A percentile compares a stretch with the other conserved stretches of the same genome.
Conservation (phyloP, 2,797 vertebrate genomes). For the Peromyscus eremicus region DNA sequence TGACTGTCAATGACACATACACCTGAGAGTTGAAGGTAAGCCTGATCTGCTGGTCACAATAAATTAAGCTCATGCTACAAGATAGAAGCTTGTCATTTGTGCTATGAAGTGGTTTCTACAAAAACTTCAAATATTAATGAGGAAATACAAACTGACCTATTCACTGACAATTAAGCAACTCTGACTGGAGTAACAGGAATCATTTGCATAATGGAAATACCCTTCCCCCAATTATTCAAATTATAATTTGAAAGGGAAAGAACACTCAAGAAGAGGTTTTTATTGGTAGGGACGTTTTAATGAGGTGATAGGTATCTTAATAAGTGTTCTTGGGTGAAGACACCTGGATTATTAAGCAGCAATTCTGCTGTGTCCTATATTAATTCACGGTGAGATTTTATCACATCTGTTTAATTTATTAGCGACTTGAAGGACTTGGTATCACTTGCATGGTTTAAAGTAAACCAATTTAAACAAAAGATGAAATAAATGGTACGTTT, state of each 20-base stretch:
- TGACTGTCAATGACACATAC: neutral
- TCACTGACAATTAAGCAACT: constrained; percentile 73
- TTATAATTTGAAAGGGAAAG: constrained; percentile 66
- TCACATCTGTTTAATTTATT: constrained; percentile 77
- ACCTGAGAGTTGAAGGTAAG: constrained; percentile 13
- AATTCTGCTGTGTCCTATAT: constrained; percentile 74
- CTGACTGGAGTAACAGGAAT: constrained; percentile 44
- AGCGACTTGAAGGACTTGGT: constrained; percentile 74
- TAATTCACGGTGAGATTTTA: constrained; percentile 80
- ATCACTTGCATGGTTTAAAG: constrained; percentile 76
- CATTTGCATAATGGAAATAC: constrained; percentile 75
- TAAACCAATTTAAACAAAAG: constrained; percentile 82
- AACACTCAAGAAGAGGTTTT: constrained; percentile 63
- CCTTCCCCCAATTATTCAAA: constrained; percentile 75
- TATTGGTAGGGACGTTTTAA: constrained; percentile 76
- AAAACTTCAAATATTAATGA: constrained; percentile 73
- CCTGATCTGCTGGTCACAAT: neutral
- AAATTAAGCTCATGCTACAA: constrained; percentile 63
- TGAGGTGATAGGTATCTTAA: constrained; percentile 82
- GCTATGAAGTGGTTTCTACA: constrained; percentile 59
- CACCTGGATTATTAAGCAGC: constrained; percentile 78
- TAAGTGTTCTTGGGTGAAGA: constrained; percentile 79
- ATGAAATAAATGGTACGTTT: constrained; percentile 77
- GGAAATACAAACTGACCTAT: constrained; percentile 72
- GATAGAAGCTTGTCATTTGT: constrained; percentile 68